Evolutionary conservation across 2,888 invertebrate genomes (phyloP).

Genomic region (Melipona beecheii): DNA sequence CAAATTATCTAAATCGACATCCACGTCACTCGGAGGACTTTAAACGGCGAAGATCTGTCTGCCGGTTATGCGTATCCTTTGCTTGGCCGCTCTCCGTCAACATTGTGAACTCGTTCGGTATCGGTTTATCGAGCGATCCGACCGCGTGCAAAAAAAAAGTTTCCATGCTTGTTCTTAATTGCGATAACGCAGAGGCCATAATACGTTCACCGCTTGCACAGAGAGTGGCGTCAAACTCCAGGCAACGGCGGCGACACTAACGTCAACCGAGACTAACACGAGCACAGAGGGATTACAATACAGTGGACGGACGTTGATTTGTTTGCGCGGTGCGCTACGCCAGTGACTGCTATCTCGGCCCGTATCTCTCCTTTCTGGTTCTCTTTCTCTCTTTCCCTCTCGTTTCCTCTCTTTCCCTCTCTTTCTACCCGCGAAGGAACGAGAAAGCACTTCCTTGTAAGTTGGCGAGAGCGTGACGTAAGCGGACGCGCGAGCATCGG

Average conservation of each 20-base stretch:
- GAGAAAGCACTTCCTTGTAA: slow-evolving; percentile 59
- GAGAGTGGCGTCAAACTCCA: neutral
- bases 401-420: slow-evolving; percentile 16
- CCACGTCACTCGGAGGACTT: neutral
- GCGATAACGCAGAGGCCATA: slow-evolving; percentile 25
- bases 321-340: slow-evolving; percentile 27
- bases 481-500: slow-evolving; percentile 51
- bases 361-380: slow-evolving; percentile 21
- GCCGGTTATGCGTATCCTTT: neutral
- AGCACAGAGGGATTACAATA: neutral
- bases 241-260: neutral
- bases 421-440: slow-evolving; percentile 23
- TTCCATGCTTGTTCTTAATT: slow-evolving; percentile 23
- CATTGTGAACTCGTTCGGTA: neutral
- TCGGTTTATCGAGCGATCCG: slow-evolving; percentile 16
- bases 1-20: slow-evolving; percentile 11
- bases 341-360: slow-evolving; percentile 24
- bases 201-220: slow-evolving; percentile 5
- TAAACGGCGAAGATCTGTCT: neutral
- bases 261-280: neutral
- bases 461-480: slow-evolving; percentile 54
- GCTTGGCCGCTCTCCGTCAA: neutral
- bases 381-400: slow-evolving; percentile 24
- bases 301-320: slow-evolving; percentile 24
- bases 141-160: slow-evolving; percentile 5